phyloP scores from a whole-genome alignment of 2,888 invertebrate species.

The Aleiodes alternator region DNA sequence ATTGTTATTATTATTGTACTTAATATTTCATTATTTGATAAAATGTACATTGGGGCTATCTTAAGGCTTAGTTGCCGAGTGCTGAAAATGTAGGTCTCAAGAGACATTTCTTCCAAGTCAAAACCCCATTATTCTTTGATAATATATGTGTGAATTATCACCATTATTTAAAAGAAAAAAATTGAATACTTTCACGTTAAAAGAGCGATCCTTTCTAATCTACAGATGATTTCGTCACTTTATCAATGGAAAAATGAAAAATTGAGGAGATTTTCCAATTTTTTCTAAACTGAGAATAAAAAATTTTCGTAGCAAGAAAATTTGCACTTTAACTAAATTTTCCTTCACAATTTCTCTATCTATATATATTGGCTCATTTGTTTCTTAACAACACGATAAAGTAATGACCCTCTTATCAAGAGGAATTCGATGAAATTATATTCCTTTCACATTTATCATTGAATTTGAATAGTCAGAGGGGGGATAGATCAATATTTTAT shows the following conservation, averaged over 20 bases:
- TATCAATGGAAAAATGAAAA: neutral
- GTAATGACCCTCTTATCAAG: too few relatives aligned
- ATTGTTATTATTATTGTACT: too few relatives aligned
- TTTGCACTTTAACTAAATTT: too few relatives aligned
- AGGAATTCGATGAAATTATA: too few relatives aligned
- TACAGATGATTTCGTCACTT: neutral
- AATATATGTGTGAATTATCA: neutral
- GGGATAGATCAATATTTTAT: too few relatives aligned
- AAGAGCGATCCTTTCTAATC: slow-evolving; percentile 26
- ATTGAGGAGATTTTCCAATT: neutral
- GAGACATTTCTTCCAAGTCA: neutral
- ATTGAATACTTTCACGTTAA: slow-evolving; percentile 19
- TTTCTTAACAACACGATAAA: too few relatives aligned
- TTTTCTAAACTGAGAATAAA: too few relatives aligned
- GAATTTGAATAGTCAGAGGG: too few relatives aligned
- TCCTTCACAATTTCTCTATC: too few relatives aligned
- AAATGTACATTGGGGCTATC: slow-evolving; percentile 9
- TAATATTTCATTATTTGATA: neutral
- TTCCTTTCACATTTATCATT: too few relatives aligned
- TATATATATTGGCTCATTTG: too few relatives aligned
- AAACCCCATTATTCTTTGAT: neutral
- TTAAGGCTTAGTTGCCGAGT: neutral
- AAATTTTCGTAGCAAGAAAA: too few relatives aligned
- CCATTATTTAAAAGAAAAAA: neutral
- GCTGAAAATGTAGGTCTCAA: slow-evolving; percentile 21